phyloP scores from a whole-genome alignment of 2,797 vertebrate species.

The Coracias cyanogaster region DNA sequence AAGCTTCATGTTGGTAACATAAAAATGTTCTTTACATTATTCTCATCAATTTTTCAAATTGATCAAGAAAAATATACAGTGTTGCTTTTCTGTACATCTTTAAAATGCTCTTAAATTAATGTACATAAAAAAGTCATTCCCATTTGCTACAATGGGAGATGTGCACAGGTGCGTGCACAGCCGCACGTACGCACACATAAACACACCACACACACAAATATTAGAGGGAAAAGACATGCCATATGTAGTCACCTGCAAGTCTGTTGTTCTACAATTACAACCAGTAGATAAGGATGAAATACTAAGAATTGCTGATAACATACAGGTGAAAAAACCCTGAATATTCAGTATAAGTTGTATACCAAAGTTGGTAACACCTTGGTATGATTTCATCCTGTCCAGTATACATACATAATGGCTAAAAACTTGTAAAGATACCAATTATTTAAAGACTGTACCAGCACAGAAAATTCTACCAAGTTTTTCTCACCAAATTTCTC shows the following conservation, averaged over 20 bases:
- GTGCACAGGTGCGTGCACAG: constrained; percentile 21
- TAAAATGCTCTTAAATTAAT: constrained; percentile 68
- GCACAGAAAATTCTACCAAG: constrained; percentile 33
- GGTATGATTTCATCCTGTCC: constrained; percentile 13
- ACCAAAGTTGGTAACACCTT: neutral
- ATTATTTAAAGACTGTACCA: neutral
- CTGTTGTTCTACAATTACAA: constrained; percentile 2
- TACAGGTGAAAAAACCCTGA: constrained; percentile 15
- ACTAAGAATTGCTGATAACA: constrained; percentile 15
- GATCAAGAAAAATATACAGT: constrained; percentile 70
- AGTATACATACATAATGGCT: constrained; percentile 9
- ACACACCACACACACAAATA: neutral
- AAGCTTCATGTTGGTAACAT: constrained; percentile 30
- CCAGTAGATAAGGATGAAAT: constrained; percentile 32
- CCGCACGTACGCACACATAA: neutral
- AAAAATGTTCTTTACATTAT: constrained; percentile 50
- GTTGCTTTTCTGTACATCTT: constrained; percentile 63
- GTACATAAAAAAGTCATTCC: constrained; percentile 51
- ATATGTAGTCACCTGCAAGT: neutral
- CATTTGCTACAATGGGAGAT: constrained; percentile 32
- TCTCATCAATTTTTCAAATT: constrained; percentile 58
- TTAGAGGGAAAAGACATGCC: constrained; percentile 30
- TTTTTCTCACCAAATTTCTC: neutral
- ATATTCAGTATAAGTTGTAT: neutral
- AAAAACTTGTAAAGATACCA: constrained; percentile 23